These are phyloP conservation scores for Actinernus sp. DNA, from an alignment of 92 coral and sea anemone species.

Conservation along the genomic window DNA sequence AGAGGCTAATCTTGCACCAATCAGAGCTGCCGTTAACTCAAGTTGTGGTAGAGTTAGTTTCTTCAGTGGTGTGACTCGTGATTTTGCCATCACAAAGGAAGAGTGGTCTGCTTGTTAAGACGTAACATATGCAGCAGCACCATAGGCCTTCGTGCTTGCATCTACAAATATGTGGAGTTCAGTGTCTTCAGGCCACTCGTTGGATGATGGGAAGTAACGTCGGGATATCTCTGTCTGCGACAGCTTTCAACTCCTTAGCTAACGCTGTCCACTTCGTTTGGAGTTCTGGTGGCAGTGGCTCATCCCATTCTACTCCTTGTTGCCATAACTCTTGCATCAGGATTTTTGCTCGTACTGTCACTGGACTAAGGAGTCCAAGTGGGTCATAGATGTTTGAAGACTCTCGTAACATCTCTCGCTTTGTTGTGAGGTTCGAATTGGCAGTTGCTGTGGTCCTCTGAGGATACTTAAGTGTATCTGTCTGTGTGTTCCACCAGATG, in stretches of 20 bases:
- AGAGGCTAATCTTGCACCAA: constrained; percentile 32
- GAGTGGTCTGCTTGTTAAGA: constrained; percentile 13
- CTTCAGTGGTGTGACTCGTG: constrained; percentile 29
- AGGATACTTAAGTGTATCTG: no score
- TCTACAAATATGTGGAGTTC: constrained; percentile 39
- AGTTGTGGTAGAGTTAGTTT: constrained; percentile 39
- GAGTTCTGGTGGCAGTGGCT: neutral
- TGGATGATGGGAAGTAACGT: neutral
- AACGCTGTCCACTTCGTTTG: neutral
- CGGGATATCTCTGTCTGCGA: neutral
- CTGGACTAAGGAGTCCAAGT: constrained; percentile 9
- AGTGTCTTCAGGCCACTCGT: neutral
- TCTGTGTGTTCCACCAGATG: no score
- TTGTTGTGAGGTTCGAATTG: no score
- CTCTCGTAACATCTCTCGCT: neutral
- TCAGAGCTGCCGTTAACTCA: constrained; percentile 49
- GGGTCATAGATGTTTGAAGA: constrained; percentile 17
- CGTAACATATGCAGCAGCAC: constrained; percentile 32
- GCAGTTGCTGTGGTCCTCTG: no score
- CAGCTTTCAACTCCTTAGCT: neutral
- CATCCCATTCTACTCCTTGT: constrained; percentile 2
- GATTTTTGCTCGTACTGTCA: constrained; percentile 1
- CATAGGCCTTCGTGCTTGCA: constrained; percentile 29
- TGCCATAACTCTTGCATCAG: constrained; percentile 6
- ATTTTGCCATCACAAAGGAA: constrained; percentile 14